Base-by-base conservation (phyloP, 2,113 vertebrate genomes). In the Thymallus thymallus region DNA sequence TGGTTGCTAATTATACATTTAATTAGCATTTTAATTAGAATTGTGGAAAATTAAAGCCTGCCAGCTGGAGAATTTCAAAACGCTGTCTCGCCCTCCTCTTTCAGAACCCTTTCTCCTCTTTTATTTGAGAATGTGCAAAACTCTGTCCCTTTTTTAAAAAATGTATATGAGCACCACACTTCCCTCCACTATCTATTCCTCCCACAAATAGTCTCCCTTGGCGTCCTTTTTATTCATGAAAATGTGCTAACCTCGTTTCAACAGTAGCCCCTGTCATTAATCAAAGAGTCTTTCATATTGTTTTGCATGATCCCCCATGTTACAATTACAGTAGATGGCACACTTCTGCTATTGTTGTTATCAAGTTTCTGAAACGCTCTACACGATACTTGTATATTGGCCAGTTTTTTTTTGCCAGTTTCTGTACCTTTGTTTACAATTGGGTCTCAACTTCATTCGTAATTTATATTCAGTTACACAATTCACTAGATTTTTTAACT, bases 11-110 rank as follows among this genome's bases (percentile, higher is more conserved):
- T 99, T 99, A 99, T 98, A 99, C 97, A 98, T 98, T 98, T 96
- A 98, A 99, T 99, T 99, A 98, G 96, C 97, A 99, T 99, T 99
- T 99, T 99, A 99, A 99, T 99, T 98, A 98, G 96, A 97, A 96
- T 94, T 95, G 95, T 94, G 94, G 95, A 96, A 98, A 99, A 98
- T 98, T 97, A 98, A 97, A 97, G 96, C 94, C 89, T 96, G 94
- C 96, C 97, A 99, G 97, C 97, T 99, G 97, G 97, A 98, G 95
- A 95, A 98, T 98, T 97, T 96, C 95, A 96, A 96, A 97, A 94
- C 92, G 91, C 93, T 94, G 93, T 68, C 88, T 86, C 87, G 86
- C 86, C 77, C 80, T 81, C 82, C 82, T 78, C 78, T 82, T 78
- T 76, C 78, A 68, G 74, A 83, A 74, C 78, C 82, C 68, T 77